These are phyloP conservation scores for Neoniphon sammara DNA, from an alignment of 2,797 vertebrate genomes.

Conservation along the genomic window DNA sequence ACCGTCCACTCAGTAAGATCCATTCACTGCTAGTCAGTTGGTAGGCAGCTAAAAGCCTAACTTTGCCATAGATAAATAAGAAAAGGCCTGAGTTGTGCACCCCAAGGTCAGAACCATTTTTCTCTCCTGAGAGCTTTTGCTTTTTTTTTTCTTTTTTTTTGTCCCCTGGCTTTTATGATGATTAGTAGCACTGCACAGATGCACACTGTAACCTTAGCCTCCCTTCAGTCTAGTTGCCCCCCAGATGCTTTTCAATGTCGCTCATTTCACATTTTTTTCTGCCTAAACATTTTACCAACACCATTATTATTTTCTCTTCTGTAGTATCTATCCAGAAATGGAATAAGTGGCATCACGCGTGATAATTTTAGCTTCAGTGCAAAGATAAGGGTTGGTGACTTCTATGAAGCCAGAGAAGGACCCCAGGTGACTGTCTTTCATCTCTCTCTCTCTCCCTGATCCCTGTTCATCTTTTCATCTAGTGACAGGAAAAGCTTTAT, in stretches of 20 bases:
- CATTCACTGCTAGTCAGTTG: slow-evolving; percentile 64
- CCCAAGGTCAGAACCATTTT: slow-evolving; percentile 80
- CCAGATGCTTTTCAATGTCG: slow-evolving; percentile 81
- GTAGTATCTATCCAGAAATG: slow-evolving; percentile 99
- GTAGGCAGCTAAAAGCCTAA: slow-evolving; percentile 70
- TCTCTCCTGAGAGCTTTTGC: slow-evolving; percentile 75
- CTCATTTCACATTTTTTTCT: slow-evolving; percentile 74
- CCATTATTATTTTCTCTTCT: slow-evolving; percentile 92
- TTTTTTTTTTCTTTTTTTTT: slow-evolving; percentile 72
- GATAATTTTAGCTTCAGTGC: slow-evolving; percentile 99
- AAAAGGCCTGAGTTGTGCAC: slow-evolving; percentile 80
- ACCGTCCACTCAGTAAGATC: slow-evolving; percentile 54
- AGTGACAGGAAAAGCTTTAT: slow-evolving; percentile 74
- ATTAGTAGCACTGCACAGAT: slow-evolving; percentile 75
- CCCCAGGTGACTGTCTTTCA: slow-evolving; percentile 95
- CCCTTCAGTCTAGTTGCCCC: slow-evolving; percentile 71
- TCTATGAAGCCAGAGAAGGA: slow-evolving; percentile 99
- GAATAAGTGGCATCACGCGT: slow-evolving; percentile 99
- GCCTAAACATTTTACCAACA: slow-evolving; percentile 81
- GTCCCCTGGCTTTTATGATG: slow-evolving; percentile 76
- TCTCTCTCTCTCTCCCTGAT: slow-evolving; percentile 73
- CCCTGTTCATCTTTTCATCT: slow-evolving; percentile 81
- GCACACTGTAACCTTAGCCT: slow-evolving; percentile 67
- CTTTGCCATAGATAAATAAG: slow-evolving; percentile 73
- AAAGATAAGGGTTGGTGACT: slow-evolving; percentile 99